Base-by-base conservation (phyloP, 2,888 invertebrate genomes). In the Pantelozetes paolii region DNA sequence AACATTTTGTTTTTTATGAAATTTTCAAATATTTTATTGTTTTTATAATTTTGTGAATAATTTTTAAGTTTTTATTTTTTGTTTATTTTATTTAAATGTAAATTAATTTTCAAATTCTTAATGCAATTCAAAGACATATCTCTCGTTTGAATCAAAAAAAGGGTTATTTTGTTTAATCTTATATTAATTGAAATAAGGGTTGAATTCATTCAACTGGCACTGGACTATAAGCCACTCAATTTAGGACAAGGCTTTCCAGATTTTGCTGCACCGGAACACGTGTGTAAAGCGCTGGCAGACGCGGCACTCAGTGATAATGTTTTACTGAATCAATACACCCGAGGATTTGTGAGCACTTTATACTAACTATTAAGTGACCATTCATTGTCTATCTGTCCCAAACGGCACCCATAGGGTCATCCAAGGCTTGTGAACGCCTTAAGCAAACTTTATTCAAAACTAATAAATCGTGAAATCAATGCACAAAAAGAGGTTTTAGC, bases 191-290 rank as follows among this genome's bases (percentile, higher is more conserved):
- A 36, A 36, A 8, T 45, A 45, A 45, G 95, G 96, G 92, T 93
- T 70, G 95, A 96, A 82, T 95, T 94, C 81, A 91, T 90, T 75
- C 88, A 89, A 77, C 82, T 97, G 72, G 91, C 91, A 0, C 82
- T 87, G 67, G 88, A 95, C 77, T 86, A 91, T 81, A 92, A 94
- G 79, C 94, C 96, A 0, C 83, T 95, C 45, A 96, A 97, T 83
- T 86, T 98, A 28, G 97, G 97, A 0, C 95, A 94, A 85, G 97
- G 97, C 0, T 96, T 96, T 82, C 94, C 96, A 0, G 95, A 97
- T 83, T 96, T 90, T 84, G 87, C 90, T 77, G 88, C 92, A 3
- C 95, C 96, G 0, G 85, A 87, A 62, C 89, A 90, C 84, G 90
- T 96, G 1, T 89, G 89, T 0, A 86, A 90, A 79, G 89, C 90